Evolutionary conservation across 2,888 invertebrate genomes (phyloP).

Genomic region (Gerosis bhagava): DNA sequence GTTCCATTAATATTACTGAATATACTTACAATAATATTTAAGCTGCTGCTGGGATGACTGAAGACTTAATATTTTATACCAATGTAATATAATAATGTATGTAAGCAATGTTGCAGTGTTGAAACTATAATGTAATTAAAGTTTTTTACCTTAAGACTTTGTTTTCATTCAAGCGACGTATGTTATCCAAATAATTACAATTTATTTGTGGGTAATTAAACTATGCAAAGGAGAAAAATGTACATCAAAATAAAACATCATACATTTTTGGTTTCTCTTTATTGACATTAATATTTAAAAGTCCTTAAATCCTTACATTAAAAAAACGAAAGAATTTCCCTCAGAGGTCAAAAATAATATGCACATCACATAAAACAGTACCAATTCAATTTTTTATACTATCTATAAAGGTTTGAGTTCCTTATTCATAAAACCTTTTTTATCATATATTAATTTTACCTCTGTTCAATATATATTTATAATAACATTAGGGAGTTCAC

Average conservation of each 20-base stretch:
- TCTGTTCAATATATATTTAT: constrained; percentile 32
- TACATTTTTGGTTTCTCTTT: constrained; percentile 54
- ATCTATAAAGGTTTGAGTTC: constrained; percentile 23
- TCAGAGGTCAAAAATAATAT: constrained; percentile 41
- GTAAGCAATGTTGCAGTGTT: too few relatives aligned
- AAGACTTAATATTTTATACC: too few relatives aligned
- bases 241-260: too few relatives aligned
- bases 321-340: constrained; percentile 51
- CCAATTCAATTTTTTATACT: constrained; percentile 33
- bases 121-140: too few relatives aligned
- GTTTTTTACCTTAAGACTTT: too few relatives aligned
- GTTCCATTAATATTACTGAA: constrained; percentile 97
- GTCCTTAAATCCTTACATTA: constrained; percentile 57
- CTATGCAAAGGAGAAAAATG: too few relatives aligned
- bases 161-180: too few relatives aligned
- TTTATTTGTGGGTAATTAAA: too few relatives aligned
- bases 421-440: constrained; percentile 22
- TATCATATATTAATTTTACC: constrained; percentile 34
- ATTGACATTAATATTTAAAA: constrained; percentile 68
- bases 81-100: too few relatives aligned
- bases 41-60: constrained; percentile 91
- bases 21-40: constrained; percentile 92
- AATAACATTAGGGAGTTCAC: constrained; percentile 33
- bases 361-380: constrained; percentile 32
- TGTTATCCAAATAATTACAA: too few relatives aligned